Conservation (phyloP, 2,113 vertebrate genomes). For the Lipophrys pholis region DNA sequence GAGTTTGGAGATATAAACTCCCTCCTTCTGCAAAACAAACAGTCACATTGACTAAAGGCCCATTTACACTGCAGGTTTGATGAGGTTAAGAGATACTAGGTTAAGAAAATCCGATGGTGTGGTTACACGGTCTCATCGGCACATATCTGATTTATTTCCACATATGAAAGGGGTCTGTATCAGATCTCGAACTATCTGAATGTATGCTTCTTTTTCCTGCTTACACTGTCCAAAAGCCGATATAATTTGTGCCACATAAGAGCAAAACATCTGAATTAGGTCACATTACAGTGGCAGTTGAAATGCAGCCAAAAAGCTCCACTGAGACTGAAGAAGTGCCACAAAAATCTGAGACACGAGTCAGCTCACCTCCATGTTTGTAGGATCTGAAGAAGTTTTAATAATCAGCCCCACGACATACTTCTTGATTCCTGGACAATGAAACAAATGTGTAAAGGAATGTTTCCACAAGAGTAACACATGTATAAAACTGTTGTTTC, state of each 20-base stretch:
- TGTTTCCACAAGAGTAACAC: background rate
- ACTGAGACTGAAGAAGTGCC: too few relatives aligned
- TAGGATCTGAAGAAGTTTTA: conserved; percentile 97
- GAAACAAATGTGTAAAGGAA: conserved; percentile 49
- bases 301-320: too few relatives aligned
- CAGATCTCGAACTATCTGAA: too few relatives aligned
- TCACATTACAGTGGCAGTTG: background rate
- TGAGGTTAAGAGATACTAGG: background rate
- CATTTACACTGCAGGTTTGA: too few relatives aligned
- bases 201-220: too few relatives aligned
- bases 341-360: too few relatives aligned
- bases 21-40: conserved; percentile 89
- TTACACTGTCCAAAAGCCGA: background rate
- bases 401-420: conserved; percentile 99
- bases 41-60: conserved; percentile 8
- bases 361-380: conserved; percentile 93
- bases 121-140: too few relatives aligned
- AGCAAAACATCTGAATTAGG: background rate
- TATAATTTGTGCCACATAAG: too few relatives aligned
- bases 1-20: conserved; percentile 98
- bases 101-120: too few relatives aligned
- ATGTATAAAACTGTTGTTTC: background rate
- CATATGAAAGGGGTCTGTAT: too few relatives aligned
- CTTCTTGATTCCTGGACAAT: conserved; percentile 95
- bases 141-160: too few relatives aligned